These are phyloP conservation scores for Athalia circularis DNA, from an alignment of 2,888 invertebrate species.

Conservation along the genomic window DNA sequence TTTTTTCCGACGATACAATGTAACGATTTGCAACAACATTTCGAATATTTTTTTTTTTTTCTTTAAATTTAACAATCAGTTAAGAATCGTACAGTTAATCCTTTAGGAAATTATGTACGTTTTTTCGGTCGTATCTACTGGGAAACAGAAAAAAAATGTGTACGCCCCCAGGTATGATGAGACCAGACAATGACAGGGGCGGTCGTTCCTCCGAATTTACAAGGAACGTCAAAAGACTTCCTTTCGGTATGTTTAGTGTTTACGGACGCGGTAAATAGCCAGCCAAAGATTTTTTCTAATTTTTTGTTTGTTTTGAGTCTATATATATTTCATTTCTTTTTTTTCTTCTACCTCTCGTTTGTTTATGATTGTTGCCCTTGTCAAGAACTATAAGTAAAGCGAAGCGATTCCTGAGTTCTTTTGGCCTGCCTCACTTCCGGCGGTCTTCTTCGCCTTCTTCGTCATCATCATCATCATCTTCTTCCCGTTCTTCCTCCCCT, in stretches of 20 bases:
- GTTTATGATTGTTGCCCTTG: constrained; percentile 23
- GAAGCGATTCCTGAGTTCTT: background rate
- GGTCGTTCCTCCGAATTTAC: too few species aligned
- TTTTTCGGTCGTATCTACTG: too few species aligned
- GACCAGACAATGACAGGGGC: too few species aligned
- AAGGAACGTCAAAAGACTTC: constrained; percentile 18
- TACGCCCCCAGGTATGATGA: too few species aligned
- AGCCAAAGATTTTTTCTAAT: background rate
- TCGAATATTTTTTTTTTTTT: too few species aligned
- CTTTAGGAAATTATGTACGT: too few species aligned
- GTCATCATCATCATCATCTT: background rate
- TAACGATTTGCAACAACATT: too few species aligned
- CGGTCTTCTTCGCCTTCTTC: background rate
- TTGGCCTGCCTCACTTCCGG: background rate
- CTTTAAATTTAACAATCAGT: too few species aligned
- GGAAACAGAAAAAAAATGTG: too few species aligned
- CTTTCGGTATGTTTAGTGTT: constrained; percentile 36
- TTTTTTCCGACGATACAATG: too few species aligned
- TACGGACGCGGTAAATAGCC: constrained; percentile 5
- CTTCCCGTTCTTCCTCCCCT: background rate
- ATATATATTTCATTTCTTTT: background rate
- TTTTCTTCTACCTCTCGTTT: background rate
- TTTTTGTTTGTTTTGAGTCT: background rate
- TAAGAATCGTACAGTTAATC: too few species aligned
- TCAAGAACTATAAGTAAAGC: background rate